Percentiles rank a stretch among this genome's conserved stretches.
Conservation (phyloP, 2,888 invertebrate genomes). For the Caenorhabditis parvicauda region DNA sequence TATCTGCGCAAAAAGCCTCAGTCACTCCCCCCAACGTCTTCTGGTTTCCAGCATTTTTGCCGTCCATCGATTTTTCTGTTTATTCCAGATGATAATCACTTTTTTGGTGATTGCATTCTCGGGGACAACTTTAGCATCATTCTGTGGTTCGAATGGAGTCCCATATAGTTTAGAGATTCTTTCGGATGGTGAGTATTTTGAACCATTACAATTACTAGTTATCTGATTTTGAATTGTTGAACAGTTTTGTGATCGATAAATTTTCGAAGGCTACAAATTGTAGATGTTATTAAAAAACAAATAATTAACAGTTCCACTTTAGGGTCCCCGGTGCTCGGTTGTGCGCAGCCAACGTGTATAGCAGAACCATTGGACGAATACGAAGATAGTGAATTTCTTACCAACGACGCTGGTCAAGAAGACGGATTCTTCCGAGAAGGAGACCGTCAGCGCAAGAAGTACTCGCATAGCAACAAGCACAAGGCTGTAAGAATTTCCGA, state of each 20-base stretch:
- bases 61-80: too few relatives aligned
- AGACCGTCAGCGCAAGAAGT: slow-evolving; percentile 49
- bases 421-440: slow-evolving; percentile 60
- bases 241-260: too few relatives aligned
- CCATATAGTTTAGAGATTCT: slow-evolving; percentile 57
- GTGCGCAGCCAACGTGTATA: slow-evolving; percentile 60
- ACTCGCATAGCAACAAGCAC: slow-evolving; percentile 45
- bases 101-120: too few relatives aligned
- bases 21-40: too few relatives aligned
- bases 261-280: too few relatives aligned
- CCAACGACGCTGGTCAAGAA: slow-evolving; percentile 47
- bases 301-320: neutral
- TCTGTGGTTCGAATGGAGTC: slow-evolving; percentile 56
- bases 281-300: neutral
- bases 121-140: too few relatives aligned
- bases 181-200: slow-evolving; percentile 32
- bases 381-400: slow-evolving; percentile 54
- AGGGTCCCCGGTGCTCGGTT: slow-evolving; percentile 54
- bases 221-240: neutral
- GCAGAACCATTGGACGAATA: slow-evolving; percentile 41
- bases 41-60: too few relatives aligned
- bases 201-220: neutral
- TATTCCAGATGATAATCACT: too few relatives aligned
- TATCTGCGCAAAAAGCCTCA: too few relatives aligned
- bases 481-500: slow-evolving; percentile 51